Base-by-base conservation (phyloP, 2,113 vertebrate species). In the Malurus cyaneus region DNA sequence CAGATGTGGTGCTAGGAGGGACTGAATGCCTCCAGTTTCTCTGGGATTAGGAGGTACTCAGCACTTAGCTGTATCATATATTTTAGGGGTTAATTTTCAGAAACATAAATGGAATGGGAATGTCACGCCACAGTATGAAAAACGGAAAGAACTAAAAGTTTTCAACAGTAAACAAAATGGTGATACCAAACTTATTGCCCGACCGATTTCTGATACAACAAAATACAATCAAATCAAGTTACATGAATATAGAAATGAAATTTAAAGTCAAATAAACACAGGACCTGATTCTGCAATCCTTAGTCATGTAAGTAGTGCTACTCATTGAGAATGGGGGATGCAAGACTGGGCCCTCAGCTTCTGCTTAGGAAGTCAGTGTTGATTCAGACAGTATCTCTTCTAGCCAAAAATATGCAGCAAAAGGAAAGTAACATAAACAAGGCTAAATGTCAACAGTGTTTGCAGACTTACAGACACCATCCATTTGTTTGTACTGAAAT, bases 361-460 rank as follows among this genome's bases (percentile, higher is more conserved):
- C 97, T 95, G 94, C 96, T 96, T 97, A 82, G 42, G 97, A 98
- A 97, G 96, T 96, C 97, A 93, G 19, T 95, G 97, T 97, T 95
- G 97, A 97, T 96, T 97, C 96, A 96, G 95, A 96, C 96, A 97
- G 97, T 96, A 97, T 97, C 96, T 97, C 96, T 89, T 92, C 92
- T 94, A 97, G 97, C 97, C 97, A 97, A 96, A 97, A 97, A 94
- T 95, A 95, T 93, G 96, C 97, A 97, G 97, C 97, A 94, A 97
- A 97, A 97, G 96, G 96, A 96, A 98, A 97, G 97, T 97, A 98
- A 97, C 97, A 97, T 98, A 97, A 98, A 98, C 98, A 98, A 97
- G 97, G 97, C 97, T 97, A 96, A 97, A 98, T 98, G 98, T 98
- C 98, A 98, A 96, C 97, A 96, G 93, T 97, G 98, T 98, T 97